These are phyloP conservation scores for Agriopis marginaria DNA, from an alignment of 2,888 invertebrate genomes.

Conservation along the genomic window DNA sequence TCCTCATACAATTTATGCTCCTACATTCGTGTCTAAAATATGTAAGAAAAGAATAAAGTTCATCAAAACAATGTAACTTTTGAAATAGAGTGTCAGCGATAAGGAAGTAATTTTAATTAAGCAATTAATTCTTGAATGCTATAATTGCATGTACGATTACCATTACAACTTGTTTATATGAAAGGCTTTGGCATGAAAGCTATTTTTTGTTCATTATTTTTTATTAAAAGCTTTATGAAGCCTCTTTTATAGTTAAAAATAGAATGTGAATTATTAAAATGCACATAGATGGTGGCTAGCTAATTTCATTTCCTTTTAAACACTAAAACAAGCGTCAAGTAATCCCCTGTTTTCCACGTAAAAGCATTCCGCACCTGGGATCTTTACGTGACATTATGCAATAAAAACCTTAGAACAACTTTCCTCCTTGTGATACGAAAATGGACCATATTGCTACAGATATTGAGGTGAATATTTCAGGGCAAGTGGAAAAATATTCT, in stretches of 20 bases:
- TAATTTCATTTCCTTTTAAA: conserved; percentile 62
- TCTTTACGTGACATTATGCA: conserved; percentile 78
- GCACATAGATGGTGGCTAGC: conserved; percentile 50
- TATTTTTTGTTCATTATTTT: neutral
- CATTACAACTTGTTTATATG: conserved; percentile 55
- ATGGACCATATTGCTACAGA: conserved; percentile 42
- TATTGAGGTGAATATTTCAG: conserved; percentile 49
- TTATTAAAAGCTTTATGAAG: conserved; percentile 4
- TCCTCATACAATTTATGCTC: neutral
- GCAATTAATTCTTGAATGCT: conserved; percentile 68
- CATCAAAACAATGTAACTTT: conserved; percentile 24
- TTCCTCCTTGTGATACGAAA: conserved; percentile 43
- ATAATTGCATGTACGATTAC: conserved; percentile 67
- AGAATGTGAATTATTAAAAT: conserved; percentile 34
- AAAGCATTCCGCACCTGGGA: conserved; percentile 82
- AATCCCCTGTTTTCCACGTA: conserved; percentile 73
- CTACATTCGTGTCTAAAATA: neutral
- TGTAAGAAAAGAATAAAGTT: neutral
- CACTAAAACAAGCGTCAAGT: conserved; percentile 72
- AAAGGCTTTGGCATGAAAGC: conserved; percentile 43
- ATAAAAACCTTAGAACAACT: conserved; percentile 67
- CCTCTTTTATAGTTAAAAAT: conserved; percentile 13
- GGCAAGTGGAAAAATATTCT: conserved; percentile 38
- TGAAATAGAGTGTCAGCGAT: conserved; percentile 53
- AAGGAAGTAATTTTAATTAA: conserved; percentile 69